Evolutionary conservation across 35 echinoderm and acorn worm genomes (phyloP).

Genomic region (Eucidaris tribuloides): DNA sequence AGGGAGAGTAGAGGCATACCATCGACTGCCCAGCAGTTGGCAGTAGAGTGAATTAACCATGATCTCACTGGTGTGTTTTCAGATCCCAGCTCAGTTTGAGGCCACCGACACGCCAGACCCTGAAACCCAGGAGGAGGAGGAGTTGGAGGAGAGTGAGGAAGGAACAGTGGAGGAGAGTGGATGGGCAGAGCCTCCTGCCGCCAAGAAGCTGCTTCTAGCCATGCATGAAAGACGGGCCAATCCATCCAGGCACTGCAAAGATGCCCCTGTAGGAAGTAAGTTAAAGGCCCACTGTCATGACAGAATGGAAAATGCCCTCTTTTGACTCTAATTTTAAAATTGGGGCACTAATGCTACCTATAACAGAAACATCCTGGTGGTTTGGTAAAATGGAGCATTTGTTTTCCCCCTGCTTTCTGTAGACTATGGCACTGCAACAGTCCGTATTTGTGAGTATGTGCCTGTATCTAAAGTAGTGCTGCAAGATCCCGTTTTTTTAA

Average conservation of each 20-base stretch:
- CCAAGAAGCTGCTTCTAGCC: conserved; percentile 32
- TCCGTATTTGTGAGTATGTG: no score
- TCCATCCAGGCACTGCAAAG: conserved; percentile 9
- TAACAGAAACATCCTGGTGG: not conserved
- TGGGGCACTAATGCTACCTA: no score
- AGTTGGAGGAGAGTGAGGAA: conserved; percentile 31
- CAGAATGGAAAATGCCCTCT: no score
- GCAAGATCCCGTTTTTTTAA: no score
- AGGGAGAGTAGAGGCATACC: no score
- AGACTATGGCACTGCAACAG: no score
- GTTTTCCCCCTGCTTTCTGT: no score
- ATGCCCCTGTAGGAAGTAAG: conserved; percentile 25
- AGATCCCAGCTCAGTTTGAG: conserved; percentile 5
- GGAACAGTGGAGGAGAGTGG: conserved; percentile 28
- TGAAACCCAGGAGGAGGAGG: conserved; percentile 14
- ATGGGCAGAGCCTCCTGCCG: not conserved
- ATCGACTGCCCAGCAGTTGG: no score
- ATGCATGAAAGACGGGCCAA: conserved; percentile 22
- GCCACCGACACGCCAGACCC: conserved; percentile 25
- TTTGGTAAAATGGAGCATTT: no score
- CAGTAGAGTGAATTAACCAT: not conserved
- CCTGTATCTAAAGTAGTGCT: no score
- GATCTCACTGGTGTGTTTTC: not conserved
- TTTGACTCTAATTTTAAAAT: no score
- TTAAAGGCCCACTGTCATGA: no score